Conservation (phyloP, 2,113 vertebrate genomes). For the Speoplatyrhinus poulsoni region DNA sequence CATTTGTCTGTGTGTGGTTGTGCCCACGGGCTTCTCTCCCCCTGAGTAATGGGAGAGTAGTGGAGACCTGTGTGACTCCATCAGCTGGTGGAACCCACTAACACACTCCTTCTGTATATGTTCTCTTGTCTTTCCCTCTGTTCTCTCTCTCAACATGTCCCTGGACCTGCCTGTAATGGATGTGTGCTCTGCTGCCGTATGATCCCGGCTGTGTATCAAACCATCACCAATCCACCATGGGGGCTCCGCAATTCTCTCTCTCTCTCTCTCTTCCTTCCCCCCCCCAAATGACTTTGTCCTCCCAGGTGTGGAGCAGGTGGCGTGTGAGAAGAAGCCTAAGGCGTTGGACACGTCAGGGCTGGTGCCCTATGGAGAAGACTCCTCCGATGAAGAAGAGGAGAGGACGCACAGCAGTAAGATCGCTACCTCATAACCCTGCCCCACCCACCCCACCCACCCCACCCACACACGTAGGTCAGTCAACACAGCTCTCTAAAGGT, state of each 20-base stretch:
- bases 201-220: conserved; percentile 67
- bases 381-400: conserved; percentile 80
- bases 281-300: conserved; percentile 47
- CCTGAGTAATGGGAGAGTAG: conserved; percentile 62
- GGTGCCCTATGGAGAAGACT: conserved; percentile 78
- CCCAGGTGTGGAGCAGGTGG: conserved; percentile 54
- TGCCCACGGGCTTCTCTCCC: conserved; percentile 57
- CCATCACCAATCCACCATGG: conserved; percentile 54
- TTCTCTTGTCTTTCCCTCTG: conserved; percentile 75
- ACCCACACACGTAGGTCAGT: conserved; percentile 21
- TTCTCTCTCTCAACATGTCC: conserved; percentile 78
- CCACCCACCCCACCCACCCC: not conserved
- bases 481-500: conserved; percentile 7
- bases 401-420: conserved; percentile 71
- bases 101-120: conserved; percentile 73
- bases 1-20: conserved; percentile 32
- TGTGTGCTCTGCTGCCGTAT: conserved; percentile 67
- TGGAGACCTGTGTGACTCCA: conserved; percentile 67
- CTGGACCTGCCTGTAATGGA: conserved; percentile 69
- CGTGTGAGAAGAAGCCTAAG: conserved; percentile 65
- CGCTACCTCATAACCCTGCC: conserved; percentile 60
- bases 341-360: conserved; percentile 61
- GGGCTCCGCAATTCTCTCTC: conserved; percentile 48
- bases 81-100: conserved; percentile 55
- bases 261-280: too few species aligned